Conservation (phyloP, 2,113 vertebrate genomes). For the Prunella himalayana region DNA sequence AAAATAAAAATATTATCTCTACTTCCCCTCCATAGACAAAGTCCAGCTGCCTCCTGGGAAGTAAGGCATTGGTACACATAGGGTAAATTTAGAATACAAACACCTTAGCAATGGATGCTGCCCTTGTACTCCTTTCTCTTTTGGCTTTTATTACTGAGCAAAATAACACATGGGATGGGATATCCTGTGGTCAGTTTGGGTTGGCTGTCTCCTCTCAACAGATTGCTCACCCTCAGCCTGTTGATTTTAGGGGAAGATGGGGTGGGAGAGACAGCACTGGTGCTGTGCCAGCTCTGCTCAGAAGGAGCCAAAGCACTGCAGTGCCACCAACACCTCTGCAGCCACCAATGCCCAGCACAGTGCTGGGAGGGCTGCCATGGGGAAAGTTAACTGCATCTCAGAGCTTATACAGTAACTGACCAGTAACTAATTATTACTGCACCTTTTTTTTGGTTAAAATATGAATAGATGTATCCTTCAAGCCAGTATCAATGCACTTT, state of each 20-base stretch:
- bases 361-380: background rate
- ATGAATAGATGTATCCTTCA: background rate
- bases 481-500: background rate
- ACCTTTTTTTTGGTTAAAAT: background rate
- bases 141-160: background rate
- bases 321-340: background rate
- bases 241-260: fast-evolving
- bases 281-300: background rate
- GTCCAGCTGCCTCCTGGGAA: background rate
- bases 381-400: background rate
- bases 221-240: background rate
- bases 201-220: background rate
- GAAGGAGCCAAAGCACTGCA: background rate
- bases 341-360: background rate
- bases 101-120: background rate
- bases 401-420: background rate
- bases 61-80: background rate
- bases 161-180: background rate
- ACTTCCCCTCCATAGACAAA: background rate
- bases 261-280: fast-evolving
- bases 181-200: background rate
- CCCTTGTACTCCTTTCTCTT: background rate
- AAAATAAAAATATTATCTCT: background rate
- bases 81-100: background rate
- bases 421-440: background rate